Evolutionary conservation across 2,888 invertebrate species (phyloP).

Genomic region (Hirudinaria manillensis): DNA sequence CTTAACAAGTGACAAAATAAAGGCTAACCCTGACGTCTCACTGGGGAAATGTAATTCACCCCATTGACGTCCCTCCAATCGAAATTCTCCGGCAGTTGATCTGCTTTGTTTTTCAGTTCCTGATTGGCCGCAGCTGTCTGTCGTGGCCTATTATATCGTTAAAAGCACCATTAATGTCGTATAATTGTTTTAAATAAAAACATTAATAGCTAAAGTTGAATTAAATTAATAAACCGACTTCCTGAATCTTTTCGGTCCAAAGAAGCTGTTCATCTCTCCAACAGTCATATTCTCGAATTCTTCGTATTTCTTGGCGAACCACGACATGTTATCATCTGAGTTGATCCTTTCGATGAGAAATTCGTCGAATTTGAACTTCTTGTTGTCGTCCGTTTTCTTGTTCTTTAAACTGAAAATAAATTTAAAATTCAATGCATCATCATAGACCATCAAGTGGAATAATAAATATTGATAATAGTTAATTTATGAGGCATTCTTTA

Average conservation of each 20-base stretch:
- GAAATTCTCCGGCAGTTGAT: conserved; percentile 38
- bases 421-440: too few species aligned
- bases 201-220: too few species aligned
- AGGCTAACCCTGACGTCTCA: conserved; percentile 49
- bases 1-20: too few species aligned
- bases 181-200: too few species aligned
- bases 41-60: conserved; percentile 49
- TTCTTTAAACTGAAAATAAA: neutral
- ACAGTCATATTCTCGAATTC: conserved; percentile 17
- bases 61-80: conserved; percentile 52
- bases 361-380: neutral
- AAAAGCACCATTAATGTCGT: too few species aligned
- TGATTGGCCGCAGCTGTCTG: neutral
- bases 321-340: neutral
- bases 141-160: neutral
- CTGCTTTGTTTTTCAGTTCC: neutral
- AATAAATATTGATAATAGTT: too few species aligned
- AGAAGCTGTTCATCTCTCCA: neutral
- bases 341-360: conserved; percentile 17
- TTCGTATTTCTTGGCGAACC: conserved; percentile 9
- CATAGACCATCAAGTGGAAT: too few species aligned
- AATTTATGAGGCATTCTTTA: too few species aligned
- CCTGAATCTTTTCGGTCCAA: too few species aligned
- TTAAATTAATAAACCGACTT: too few species aligned
- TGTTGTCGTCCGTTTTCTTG: neutral